These are phyloP conservation scores for Halictus ligatus DNA, from an alignment of 2,888 invertebrate genomes.

Conservation along the genomic window DNA sequence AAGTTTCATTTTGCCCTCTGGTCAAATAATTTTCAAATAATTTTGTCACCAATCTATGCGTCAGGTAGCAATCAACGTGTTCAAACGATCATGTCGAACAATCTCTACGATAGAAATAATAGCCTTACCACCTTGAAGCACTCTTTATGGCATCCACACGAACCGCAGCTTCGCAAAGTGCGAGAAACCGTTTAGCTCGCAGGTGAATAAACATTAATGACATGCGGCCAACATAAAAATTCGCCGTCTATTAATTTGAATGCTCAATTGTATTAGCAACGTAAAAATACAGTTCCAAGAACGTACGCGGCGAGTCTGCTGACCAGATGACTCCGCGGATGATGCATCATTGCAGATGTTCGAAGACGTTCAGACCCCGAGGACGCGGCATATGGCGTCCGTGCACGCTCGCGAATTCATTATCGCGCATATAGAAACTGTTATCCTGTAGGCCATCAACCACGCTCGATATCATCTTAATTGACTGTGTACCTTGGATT, in stretches of 20 bases:
- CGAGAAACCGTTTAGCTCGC: neutral
- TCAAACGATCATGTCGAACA: no score
- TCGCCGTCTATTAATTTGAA: neutral
- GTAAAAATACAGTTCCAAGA: neutral
- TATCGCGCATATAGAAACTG: neutral
- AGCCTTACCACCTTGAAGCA: no score
- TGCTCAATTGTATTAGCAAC: neutral
- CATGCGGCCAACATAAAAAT: neutral
- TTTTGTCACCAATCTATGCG: no score
- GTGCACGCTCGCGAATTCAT: neutral
- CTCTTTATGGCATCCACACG: no score
- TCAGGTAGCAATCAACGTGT: no score
- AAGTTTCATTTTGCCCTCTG: no score
- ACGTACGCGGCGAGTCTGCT: neutral
- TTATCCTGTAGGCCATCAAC: slow-evolving; percentile 6
- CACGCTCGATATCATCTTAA: neutral
- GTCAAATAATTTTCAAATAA: no score
- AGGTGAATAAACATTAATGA: neutral
- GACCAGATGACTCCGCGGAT: neutral
- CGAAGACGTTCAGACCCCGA: neutral
- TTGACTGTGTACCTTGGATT: neutral
- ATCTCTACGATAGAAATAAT: no score
- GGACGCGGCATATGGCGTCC: neutral
- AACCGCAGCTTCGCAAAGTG: no score
- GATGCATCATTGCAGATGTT: slow-evolving; percentile 13